These are phyloP conservation scores for Tachysurus fulvidraco DNA, from an alignment of 2,113 vertebrate species.

Conservation along the genomic window DNA sequence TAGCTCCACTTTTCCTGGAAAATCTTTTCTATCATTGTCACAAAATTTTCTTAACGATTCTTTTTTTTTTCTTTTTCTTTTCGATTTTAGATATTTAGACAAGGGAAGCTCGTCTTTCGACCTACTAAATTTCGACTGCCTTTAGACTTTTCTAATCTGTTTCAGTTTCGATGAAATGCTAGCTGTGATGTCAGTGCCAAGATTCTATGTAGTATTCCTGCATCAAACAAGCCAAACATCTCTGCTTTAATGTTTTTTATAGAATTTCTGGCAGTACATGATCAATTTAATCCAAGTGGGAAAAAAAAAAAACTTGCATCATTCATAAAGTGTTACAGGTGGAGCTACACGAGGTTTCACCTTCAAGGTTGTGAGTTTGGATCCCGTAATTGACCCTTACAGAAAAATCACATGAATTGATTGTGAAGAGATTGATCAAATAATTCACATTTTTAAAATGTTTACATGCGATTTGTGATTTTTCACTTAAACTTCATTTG, in stretches of 20 bases:
- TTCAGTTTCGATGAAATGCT: slow-evolving; percentile 8
- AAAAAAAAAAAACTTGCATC: background rate
- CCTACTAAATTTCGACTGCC: slow-evolving; percentile 57
- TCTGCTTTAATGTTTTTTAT: slow-evolving; percentile 38
- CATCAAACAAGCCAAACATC: slow-evolving; percentile 28
- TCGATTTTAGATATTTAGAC: slow-evolving; percentile 34
- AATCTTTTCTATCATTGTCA: slow-evolving; percentile 29
- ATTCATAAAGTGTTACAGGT: background rate
- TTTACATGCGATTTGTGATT: background rate
- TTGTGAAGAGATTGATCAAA: background rate
- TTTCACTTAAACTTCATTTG: background rate
- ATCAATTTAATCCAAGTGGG: background rate
- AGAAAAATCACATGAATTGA: background rate
- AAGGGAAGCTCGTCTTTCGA: slow-evolving; percentile 20
- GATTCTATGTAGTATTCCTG: background rate
- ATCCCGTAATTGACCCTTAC: background rate
- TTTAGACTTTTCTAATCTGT: slow-evolving; percentile 39
- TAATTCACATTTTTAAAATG: background rate
- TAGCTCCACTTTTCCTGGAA: slow-evolving; percentile 1
- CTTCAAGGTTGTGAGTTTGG: background rate
- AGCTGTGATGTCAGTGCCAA: slow-evolving; percentile 36
- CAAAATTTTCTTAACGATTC: background rate
- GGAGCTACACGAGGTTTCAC: background rate
- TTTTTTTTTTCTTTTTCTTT: slow-evolving; percentile 23
- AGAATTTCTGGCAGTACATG: background rate